Conservation (phyloP, 1,140 invertebrate species). For the Trachymyrmex cornetzi region DNA sequence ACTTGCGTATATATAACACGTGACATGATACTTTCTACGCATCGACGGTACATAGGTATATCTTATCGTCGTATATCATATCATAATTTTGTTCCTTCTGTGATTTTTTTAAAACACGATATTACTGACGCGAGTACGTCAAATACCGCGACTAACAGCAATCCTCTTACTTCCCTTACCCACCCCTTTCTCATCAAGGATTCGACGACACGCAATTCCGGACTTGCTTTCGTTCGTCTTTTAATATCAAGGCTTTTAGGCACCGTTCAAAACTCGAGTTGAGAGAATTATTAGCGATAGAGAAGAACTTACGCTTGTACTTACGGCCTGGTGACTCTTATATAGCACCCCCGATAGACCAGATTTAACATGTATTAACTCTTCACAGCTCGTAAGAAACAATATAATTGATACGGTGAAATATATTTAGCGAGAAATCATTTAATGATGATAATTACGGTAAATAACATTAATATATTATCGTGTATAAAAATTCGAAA, state of each 20-base stretch:
- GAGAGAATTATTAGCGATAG: conserved; percentile 69
- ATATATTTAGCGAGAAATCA: not conserved
- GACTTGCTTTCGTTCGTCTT: conserved; percentile 70
- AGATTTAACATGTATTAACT: conserved; percentile 43
- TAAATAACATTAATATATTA: conserved; percentile 14
- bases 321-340: conserved; percentile 56
- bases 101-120: conserved; percentile 48
- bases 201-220: conserved; percentile 77
- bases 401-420: not conserved
- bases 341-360: conserved; percentile 51
- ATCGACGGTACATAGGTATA: conserved; percentile 72
- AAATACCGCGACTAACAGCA: conserved; percentile 37
- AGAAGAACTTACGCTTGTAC: conserved; percentile 67
- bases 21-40: conserved; percentile 74
- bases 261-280: conserved; percentile 72
- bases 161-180: conserved; percentile 14
- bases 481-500: not conserved
- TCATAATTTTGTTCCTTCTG: conserved; percentile 71
- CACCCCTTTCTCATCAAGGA: conserved; percentile 43
- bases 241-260: conserved; percentile 71
- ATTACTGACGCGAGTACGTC: conserved; percentile 30
- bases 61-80: conserved; percentile 70
- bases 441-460: not conserved
- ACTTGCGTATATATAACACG: conserved; percentile 53
- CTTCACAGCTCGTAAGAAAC: conserved; percentile 53